Percentiles rank a stretch among this genome's conserved stretches.
phyloP scores from a whole-genome alignment of 92 coral and sea anemone genomes.

The Phenganax subtilis region DNA sequence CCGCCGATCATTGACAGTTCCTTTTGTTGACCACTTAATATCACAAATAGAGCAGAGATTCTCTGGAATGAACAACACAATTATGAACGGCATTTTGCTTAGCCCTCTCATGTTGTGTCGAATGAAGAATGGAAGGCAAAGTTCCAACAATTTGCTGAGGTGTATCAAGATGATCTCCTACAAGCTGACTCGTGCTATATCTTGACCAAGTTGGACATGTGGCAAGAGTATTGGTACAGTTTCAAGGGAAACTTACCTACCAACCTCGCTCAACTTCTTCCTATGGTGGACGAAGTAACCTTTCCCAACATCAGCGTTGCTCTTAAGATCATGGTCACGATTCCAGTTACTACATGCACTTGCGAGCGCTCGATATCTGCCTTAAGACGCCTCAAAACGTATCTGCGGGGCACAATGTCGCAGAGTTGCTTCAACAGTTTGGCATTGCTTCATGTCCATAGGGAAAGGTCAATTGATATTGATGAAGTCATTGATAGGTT shows the following conservation, averaged over 20 bases:
- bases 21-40: not conserved
- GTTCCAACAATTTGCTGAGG: not conserved
- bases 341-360: not conserved
- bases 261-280: not conserved
- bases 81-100: not conserved
- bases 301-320: conserved; percentile 1
- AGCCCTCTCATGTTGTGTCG: not conserved
- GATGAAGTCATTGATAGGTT: too few species aligned
- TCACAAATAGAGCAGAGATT: not conserved
- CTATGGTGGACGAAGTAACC: not conserved
- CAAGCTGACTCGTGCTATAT: not conserved
- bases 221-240: not conserved
- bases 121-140: not conserved
- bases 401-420: not conserved
- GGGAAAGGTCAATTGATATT: too few species aligned
- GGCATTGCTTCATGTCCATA: too few species aligned
- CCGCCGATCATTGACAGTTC: not conserved
- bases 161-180: not conserved
- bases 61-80: not conserved
- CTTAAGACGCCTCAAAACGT: not conserved
- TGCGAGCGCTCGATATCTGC: not conserved
- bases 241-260: not conserved
- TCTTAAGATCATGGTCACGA: not conserved
- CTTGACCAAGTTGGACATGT: not conserved
- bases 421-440: not conserved